Base-by-base conservation (phyloP, 2,797 vertebrate genomes). In the Sebastiscus tertius region DNA sequence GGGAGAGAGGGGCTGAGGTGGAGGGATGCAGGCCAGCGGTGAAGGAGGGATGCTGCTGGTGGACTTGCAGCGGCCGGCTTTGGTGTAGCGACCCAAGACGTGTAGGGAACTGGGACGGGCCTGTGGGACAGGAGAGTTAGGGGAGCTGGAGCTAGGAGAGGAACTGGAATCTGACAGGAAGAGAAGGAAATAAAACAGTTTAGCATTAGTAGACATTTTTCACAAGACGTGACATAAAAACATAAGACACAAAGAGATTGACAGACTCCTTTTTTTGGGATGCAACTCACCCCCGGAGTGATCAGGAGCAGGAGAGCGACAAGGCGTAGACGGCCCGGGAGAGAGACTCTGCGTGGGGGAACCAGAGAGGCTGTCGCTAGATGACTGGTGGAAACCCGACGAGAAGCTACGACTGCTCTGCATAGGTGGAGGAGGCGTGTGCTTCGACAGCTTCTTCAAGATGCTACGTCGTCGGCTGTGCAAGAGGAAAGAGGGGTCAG, bases 31-130 rank as follows among this genome's bases (percentile, higher is more conserved):
- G 79, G 97, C 97, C 71, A 98, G 91, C 0, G 97, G 97, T 0
- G 97, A 98, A 0, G 97, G 97, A 0, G 97, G 97, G 76, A 98
- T 98, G 71, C 97, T 98, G 96, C 96, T 98, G 84, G 97, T 98
- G 70, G 97, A 98, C 89, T 98, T 98, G 92, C 97, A 97, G 42
- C 97, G 97, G 4, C 97, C 97, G 0, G 96, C 94, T 90, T 98
- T 98, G 86, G 94, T 95, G 84, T 97, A 97, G 0, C 96, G 97
- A 8, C 96, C 97, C 79, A 98, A 83, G 63, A 97, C 97, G 0
- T 98, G 97, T 36, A 98, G 93, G 12, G 97, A 98, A 89, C 97
- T 98, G 75, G 97, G 97, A 5, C 97, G 96, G 65, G 97, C 93
- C 85, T 97, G 97, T 2, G 96, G 96, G 0, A 97, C 94, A 0